Conservation (phyloP, 2,113 vertebrate species). For the Gallinago jamesoni region DNA sequence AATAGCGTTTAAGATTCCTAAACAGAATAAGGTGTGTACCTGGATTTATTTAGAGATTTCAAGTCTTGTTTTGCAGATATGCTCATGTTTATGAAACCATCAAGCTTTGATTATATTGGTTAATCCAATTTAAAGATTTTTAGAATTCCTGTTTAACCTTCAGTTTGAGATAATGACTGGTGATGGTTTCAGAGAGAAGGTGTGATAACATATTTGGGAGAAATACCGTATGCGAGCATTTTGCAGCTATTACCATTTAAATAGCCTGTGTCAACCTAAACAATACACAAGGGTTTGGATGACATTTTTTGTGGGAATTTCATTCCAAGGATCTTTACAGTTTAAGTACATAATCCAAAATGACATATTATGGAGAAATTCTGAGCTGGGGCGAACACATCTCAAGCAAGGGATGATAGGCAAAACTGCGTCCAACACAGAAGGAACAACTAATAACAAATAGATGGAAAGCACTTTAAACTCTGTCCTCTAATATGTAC, state of each 20-base stretch:
- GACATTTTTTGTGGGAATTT: constrained; percentile 19
- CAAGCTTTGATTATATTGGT: background rate
- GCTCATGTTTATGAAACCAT: background rate
- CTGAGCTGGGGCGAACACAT: background rate
- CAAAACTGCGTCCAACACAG: background rate
- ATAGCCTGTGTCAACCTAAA: constrained; percentile 44
- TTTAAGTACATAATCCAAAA: constrained; percentile 2
- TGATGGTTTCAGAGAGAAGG: background rate
- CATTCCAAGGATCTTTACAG: background rate
- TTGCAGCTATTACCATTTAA: constrained; percentile 64
- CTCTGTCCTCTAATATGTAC: background rate
- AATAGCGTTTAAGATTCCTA: background rate
- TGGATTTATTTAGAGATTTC: background rate
- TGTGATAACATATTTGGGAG: background rate
- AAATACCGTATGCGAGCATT: background rate
- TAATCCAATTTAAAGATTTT: constrained; percentile 4
- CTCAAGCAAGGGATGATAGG: background rate
- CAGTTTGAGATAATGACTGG: background rate
- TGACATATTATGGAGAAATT: background rate
- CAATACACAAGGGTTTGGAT: constrained; percentile 14
- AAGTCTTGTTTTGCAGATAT: background rate
- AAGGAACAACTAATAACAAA: background rate
- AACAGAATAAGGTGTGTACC: background rate
- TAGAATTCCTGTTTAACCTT: background rate
- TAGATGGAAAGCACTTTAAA: background rate